Evolutionary conservation across 2,113 vertebrate genomes (phyloP), one percentile per base, ranked within the genome.

Genomic region (Nanorana parkeri): DNA sequence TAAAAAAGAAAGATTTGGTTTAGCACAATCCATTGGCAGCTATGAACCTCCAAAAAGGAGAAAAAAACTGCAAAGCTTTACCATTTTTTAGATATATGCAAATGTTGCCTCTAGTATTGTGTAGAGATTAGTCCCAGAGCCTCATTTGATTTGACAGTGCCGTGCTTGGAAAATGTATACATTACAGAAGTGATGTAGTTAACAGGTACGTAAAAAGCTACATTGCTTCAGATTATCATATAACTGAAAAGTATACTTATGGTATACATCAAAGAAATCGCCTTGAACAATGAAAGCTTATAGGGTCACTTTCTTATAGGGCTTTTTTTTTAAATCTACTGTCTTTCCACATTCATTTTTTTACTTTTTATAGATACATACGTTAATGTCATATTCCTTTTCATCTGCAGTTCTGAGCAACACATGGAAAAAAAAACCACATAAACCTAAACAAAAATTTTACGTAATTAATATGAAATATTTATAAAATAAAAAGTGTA

Each of bases 191-290:
- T 41, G 7, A 5, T 36, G 56, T 56, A 60, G 20, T 41, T 75
- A 60, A 17, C n/a, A n/a, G n/a, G 23, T 29, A 41, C 20, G 4
- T 63, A 26, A 55, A 75, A 55, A 56, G 29, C 51, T 58, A 10
- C 32, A 19, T 29, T 55, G 51, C 68, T 3, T 68, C 0, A 17
- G 8, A 41, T 75, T 60, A 41, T 20, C 55, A 60, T 75, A 75
- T 60, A 4, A 60, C 55, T 61, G 21, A 19, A 41, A 36, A 61
- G 1, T 21, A 60, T 58, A 47, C 36, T 41, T 60, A 63, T 41
- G 21, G 55, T 41, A 61, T 41, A 75, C 55, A 75, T 75, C 72
- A 75, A 75, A 61, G 69, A 11, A 5, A 29, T 61, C 61, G 56
- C 55, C 20, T 20, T 75, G 5, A 41, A 41, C 23, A 26, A 61